phyloP scores from a whole-genome alignment of 2,113 vertebrate genomes.

The Sphyrna mokarran region DNA sequence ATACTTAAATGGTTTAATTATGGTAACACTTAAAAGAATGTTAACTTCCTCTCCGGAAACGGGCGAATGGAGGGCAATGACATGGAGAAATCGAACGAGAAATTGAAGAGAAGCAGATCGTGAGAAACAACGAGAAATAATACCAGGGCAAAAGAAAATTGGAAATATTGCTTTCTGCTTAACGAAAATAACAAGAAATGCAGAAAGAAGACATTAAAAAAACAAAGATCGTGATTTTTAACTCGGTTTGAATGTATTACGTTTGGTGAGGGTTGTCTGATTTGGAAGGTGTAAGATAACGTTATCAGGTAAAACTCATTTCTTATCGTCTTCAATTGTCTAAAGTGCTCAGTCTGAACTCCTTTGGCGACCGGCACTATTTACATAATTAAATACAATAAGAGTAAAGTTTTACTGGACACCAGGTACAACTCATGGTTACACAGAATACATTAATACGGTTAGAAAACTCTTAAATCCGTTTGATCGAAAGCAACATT shows the following conservation, averaged over 20 bases:
- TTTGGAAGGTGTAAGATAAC: slow-evolving; percentile 34
- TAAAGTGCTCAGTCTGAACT: slow-evolving; percentile 2
- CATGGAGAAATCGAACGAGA: not conserved
- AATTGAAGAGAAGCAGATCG: not conserved
- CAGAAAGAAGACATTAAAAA: not conserved
- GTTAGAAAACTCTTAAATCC: not conserved
- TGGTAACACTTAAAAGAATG: not conserved
- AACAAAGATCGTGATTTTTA: not conserved
- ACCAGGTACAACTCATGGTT: not conserved
- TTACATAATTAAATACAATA: slow-evolving; percentile 33
- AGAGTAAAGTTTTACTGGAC: slow-evolving; percentile 7
- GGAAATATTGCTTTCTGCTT: not conserved
- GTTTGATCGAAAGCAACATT: slow-evolving; percentile 31
- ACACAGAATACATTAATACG: not conserved
- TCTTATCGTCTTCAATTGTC: slow-evolving; percentile 33
- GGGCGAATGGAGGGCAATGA: not conserved
- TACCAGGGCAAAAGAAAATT: not conserved
- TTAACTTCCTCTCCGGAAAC: not conserved
- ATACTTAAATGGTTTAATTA: not conserved
- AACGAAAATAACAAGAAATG: not conserved
- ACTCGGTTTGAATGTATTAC: slow-evolving; percentile 11
- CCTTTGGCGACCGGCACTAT: not conserved
- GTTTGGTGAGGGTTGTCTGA: not conserved
- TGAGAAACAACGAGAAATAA: not conserved
- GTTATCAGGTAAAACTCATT: slow-evolving; percentile 20